These are phyloP conservation scores for Sturnus vulgaris DNA, from an alignment of 2,113 vertebrate genomes.

Conservation along the genomic window DNA sequence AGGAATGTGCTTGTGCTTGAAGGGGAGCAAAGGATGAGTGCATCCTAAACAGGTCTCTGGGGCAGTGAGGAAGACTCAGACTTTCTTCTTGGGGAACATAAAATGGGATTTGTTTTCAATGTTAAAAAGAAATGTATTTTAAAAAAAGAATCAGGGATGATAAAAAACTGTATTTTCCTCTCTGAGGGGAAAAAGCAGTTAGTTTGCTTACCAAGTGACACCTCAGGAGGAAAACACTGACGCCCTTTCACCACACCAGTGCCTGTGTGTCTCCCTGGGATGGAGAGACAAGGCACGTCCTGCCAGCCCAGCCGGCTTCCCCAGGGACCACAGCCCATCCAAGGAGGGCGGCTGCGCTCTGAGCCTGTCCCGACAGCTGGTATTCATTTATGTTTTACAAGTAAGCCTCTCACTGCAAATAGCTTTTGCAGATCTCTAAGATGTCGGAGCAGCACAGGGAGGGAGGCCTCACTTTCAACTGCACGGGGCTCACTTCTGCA, in stretches of 20 bases:
- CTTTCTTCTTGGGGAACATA: background rate
- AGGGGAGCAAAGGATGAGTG: background rate
- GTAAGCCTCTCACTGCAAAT: conserved; percentile 68
- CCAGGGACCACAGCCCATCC: background rate
- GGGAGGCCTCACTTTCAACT: background rate
- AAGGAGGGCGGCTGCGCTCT: background rate
- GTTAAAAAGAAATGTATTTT: background rate
- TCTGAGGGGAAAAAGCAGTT: background rate
- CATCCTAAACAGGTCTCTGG: background rate
- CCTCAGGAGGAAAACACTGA: background rate
- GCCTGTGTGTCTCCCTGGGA: background rate
- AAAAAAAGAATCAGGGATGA: background rate
- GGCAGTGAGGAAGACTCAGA: background rate
- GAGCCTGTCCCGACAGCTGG: conserved; percentile 69
- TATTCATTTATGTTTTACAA: conserved; percentile 77
- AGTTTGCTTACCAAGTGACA: background rate
- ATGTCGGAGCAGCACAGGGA: background rate
- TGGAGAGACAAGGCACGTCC: background rate
- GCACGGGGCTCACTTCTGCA: background rate
- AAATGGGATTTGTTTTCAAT: background rate
- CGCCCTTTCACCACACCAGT: background rate
- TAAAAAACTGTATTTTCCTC: background rate
- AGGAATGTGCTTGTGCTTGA: background rate
- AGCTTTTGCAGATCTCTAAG: conserved; percentile 69
- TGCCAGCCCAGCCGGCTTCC: background rate